Evolutionary conservation across 2,888 invertebrate genomes (phyloP).

Genomic region (Alloplasta piceator): DNA sequence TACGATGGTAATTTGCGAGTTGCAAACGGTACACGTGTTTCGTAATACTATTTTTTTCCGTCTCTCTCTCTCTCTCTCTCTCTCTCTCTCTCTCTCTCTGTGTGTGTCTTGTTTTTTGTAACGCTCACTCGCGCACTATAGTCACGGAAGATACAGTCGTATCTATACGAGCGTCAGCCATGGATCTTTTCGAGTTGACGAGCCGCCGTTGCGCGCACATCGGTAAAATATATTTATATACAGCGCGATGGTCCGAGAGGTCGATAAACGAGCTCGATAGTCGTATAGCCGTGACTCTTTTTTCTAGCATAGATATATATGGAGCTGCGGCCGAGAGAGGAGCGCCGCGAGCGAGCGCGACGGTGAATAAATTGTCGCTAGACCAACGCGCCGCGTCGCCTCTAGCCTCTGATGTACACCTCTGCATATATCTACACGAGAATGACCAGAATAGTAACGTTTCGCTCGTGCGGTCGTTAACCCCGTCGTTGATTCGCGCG

Average conservation of each 20-base stretch:
- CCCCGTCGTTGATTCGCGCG: slow-evolving; percentile 65
- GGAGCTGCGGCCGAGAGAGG: slow-evolving; percentile 43
- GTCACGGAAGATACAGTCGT: slow-evolving; percentile 28
- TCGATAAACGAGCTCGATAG: slow-evolving; percentile 49
- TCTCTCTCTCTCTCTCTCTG: background rate
- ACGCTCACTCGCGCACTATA: slow-evolving; percentile 13
- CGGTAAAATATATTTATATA: slow-evolving; percentile 11
- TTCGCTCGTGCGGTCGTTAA: slow-evolving; percentile 65
- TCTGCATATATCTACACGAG: too few relatives aligned
- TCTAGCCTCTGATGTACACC: too few relatives aligned
- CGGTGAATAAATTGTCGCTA: slow-evolving; percentile 68
- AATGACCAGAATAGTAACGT: slow-evolving; percentile 67
- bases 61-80: background rate
- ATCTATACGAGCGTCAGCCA: background rate
- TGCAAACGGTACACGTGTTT: background rate
- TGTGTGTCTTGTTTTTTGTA: background rate
- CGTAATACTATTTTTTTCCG: background rate
- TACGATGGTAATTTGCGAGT: too few relatives aligned
- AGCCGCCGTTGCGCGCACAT: too few relatives aligned
- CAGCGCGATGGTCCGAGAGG: slow-evolving; percentile 16
- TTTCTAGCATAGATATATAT: background rate
- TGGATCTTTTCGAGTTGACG: slow-evolving; percentile 10
- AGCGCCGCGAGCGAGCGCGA: slow-evolving; percentile 43
- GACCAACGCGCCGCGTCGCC: slow-evolving; percentile 43
- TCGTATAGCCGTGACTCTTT: slow-evolving; percentile 25